A percentile compares a stretch with the other conserved stretches of the same genome.
These are phyloP conservation scores for Leptopilina drosophilae DNA, from an alignment of 2,888 invertebrate species.

Conservation along the genomic window DNA sequence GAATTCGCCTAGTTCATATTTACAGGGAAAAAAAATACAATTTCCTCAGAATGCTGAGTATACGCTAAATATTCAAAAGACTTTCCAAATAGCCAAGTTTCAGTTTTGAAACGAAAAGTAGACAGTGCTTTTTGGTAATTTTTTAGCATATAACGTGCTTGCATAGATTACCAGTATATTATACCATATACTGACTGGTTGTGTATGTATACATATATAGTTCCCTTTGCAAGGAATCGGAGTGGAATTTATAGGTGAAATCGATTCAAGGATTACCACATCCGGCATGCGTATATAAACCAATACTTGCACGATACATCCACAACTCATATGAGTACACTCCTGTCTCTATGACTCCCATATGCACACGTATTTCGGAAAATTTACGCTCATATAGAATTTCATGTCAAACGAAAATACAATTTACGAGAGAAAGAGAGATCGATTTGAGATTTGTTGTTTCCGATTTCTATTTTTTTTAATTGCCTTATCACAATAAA, in stretches of 20 bases:
- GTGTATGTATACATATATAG: neutral
- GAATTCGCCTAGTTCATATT: too few species aligned
- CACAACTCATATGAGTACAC: conserved; percentile 21
- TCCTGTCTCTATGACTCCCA: conserved; percentile 29
- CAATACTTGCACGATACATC: conserved; percentile 24
- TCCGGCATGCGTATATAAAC: conserved; percentile 34
- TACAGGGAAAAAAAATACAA: too few species aligned
- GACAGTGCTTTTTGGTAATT: conserved; percentile 13
- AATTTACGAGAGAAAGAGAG: conserved; percentile 28
- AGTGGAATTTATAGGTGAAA: conserved; percentile 42
- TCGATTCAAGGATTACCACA: conserved; percentile 42
- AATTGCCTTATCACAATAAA: neutral
- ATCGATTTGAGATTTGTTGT: conserved; percentile 39
- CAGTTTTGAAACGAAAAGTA: conserved; percentile 8
- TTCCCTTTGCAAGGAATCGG: conserved; percentile 38
- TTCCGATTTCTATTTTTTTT: neutral
- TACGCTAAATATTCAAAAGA: neutral
- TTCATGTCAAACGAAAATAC: conserved; percentile 31
- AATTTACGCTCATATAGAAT: conserved; percentile 36
- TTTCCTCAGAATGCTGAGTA: neutral
- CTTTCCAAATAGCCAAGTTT: neutral
- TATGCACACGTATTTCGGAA: conserved; percentile 1
- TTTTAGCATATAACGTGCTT: conserved; percentile 33
- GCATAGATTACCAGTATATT: conserved; percentile 38
- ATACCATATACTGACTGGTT: conserved; percentile 11